Evolutionary conservation across 2,888 invertebrate genomes (phyloP), one percentile per base, ranked within the genome.

Genomic region (Pachliopta kotzebuea): DNA sequence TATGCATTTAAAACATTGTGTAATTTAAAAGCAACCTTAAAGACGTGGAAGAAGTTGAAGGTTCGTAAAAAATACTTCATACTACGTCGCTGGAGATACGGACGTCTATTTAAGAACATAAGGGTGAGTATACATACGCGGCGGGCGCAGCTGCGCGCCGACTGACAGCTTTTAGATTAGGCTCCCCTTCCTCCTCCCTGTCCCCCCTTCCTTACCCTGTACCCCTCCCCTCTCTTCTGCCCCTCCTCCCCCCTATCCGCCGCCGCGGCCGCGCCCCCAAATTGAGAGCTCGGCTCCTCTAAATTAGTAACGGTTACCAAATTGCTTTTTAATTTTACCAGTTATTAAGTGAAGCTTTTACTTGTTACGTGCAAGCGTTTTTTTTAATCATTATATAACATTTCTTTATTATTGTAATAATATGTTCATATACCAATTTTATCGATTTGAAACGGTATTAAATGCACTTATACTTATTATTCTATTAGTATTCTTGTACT

Each of bases 91-190:
- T 68, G 76, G 72, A 58, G 55, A 62, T 74, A 67, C 63, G 23
- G 45, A 66, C 56, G 67, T 66, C 65, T 71, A 73, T 71, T 70
- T 74, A 73, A 68, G 70, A 74, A 78, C 72, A 81, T 83, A 85
- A 85, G 80, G 84, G 76, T 70, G 74, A 70, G 80, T 76, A 69
- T 80, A 84, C 82, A 85, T 80, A 73, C 55, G 21, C 20, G 70
- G 74, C 71, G 76, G 74, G 72, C 81, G 75, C 90, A 89, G 87
- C 90, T 90, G 90, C 81, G 81, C 77, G 78, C 76, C 77, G 84
- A 84, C 88, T 87, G 90, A 88, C 90, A 90, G 88, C 88, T 89
- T 90, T 89, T 88, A 90, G 88, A 90, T 90, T 88, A 86, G 86
- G 82, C 79, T 79, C 80, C 79, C 80, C 81, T 82, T 75, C 3